Conservation (phyloP, 2,797 vertebrate genomes). For the Pipistrellus pygmaeus region DNA sequence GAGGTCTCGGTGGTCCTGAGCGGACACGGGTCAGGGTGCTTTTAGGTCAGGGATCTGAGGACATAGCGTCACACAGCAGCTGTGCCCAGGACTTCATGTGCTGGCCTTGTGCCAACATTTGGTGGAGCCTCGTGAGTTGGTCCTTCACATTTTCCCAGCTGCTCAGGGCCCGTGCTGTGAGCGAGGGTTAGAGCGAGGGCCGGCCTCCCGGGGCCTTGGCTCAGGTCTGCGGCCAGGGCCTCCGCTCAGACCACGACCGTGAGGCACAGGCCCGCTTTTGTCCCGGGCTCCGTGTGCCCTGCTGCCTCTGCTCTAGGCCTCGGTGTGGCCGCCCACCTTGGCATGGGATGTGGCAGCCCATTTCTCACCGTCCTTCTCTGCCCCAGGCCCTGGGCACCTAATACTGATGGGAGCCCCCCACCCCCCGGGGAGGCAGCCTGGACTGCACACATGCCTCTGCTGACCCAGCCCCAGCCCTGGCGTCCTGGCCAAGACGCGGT, state of each 20-base stretch:
- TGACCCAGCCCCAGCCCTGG: slow-evolving; percentile 81
- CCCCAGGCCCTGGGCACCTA: slow-evolving; percentile 82
- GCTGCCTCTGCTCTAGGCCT: slow-evolving; percentile 39
- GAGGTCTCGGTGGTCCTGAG: not conserved
- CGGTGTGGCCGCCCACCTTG: not conserved
- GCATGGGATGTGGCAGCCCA: not conserved
- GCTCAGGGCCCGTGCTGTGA: not conserved
- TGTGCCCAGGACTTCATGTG: accelerated
- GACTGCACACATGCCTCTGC: slow-evolving; percentile 88
- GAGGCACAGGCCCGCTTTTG: not conserved
- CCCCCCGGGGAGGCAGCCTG: slow-evolving; percentile 85
- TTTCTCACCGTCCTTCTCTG: slow-evolving; percentile 71
- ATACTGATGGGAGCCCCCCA: slow-evolving; percentile 88
- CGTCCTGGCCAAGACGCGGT: not conserved
- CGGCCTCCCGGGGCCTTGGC: not conserved
- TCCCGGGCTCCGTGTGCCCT: slow-evolving; percentile 35
- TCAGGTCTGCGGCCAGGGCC: not conserved
- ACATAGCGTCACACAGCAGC: accelerated
- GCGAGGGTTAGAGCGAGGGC: not conserved
- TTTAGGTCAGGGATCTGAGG: too few relatives aligned
- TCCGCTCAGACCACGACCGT: not conserved
- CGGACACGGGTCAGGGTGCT: not conserved
- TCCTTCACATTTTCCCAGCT: not conserved
- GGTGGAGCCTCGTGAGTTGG: not conserved
- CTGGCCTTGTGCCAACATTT: not conserved